Evolutionary conservation across 2,888 invertebrate species (phyloP), one percentile per base, ranked within the genome.

Genomic region (Shargacucullia verbasci): DNA sequence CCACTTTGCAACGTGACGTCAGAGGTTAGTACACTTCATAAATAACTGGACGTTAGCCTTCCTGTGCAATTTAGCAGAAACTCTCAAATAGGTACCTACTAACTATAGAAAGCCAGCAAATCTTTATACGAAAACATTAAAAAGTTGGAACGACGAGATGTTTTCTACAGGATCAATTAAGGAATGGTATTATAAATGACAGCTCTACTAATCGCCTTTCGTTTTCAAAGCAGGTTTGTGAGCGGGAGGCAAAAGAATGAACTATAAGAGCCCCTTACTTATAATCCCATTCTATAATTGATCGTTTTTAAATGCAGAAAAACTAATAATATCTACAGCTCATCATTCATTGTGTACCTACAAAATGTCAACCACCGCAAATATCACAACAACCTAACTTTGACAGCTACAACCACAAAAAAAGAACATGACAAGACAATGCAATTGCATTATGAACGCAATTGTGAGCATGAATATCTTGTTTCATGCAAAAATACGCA

Each of bases 1-100:
- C 94, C 40, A 88, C 93, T 41, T 90, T 95, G 79, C 94, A 94
- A 80, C 91, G 94, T 80, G 95, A 95, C 73, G 94, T 95, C 61
- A 92, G 95, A 95, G 96, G 96, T 96, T 81, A 88, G 93, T 89
- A 69, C 46, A 59, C 47, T 69, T 44, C 38, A 59, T 41, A 70
- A 70, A 59, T 55, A 67, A 48, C 50, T 64, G 46, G 31, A 48
- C 15, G 12, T 14, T 38, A 13, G 20, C 20, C 27, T 53, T 41
- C 35, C 46, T 56, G 27, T 29, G 33, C 38, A 52, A 34, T 44
- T 8, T 31, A 33, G 49, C 15, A n/a, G 20, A 38, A 46, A 31
- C 9, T 47, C 25, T 38, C 39, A n/a, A 66, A 14, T 20, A 20
- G 20, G 20, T 27, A 45, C n/a, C n/a, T n/a, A n/a, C 15, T 4